phyloP scores from a whole-genome alignment of 1,140 invertebrate genomes.

The Meteorus sp. region DNA sequence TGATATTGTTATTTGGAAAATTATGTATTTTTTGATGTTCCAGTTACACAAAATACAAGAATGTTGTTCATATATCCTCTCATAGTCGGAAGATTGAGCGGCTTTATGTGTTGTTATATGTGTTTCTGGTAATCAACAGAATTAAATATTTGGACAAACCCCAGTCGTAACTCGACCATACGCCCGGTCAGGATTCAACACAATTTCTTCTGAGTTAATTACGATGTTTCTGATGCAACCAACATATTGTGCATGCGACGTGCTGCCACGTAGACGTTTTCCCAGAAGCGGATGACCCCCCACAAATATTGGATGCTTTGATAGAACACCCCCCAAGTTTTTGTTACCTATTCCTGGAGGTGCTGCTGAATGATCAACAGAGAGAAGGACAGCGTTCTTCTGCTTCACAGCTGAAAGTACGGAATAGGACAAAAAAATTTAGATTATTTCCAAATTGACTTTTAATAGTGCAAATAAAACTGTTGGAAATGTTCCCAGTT shows the following conservation, averaged over 20 bases:
- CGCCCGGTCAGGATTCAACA: constrained; percentile 64
- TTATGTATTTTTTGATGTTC: not conserved
- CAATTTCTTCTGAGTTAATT: constrained; percentile 65
- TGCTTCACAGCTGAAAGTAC: constrained; percentile 81
- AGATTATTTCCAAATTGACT: constrained; percentile 37
- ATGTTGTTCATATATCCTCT: not conserved
- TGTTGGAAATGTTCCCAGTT: too few relatives aligned
- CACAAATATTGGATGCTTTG: constrained; percentile 83
- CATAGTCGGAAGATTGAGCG: not conserved
- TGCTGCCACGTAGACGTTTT: constrained; percentile 62
- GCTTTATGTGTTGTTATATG: constrained; percentile 1
- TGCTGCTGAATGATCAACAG: constrained; percentile 75
- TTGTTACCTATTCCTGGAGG: constrained; percentile 68
- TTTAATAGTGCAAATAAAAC: too few relatives aligned
- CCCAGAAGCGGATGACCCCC: constrained; percentile 77
- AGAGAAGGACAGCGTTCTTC: constrained; percentile 79
- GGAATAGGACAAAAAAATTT: constrained; percentile 52
- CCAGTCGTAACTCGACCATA: constrained; percentile 70
- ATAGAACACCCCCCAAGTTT: constrained; percentile 71
- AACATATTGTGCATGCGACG: constrained; percentile 70
- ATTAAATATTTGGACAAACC: constrained; percentile 73
- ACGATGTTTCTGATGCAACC: constrained; percentile 79
- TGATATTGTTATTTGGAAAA: not conserved
- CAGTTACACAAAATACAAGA: not conserved
- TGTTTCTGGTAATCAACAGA: not conserved